Percentiles rank a stretch among this genome's conserved stretches.
phyloP scores from a whole-genome alignment of 2,888 invertebrate genomes.

The Amphipoea lucens region DNA sequence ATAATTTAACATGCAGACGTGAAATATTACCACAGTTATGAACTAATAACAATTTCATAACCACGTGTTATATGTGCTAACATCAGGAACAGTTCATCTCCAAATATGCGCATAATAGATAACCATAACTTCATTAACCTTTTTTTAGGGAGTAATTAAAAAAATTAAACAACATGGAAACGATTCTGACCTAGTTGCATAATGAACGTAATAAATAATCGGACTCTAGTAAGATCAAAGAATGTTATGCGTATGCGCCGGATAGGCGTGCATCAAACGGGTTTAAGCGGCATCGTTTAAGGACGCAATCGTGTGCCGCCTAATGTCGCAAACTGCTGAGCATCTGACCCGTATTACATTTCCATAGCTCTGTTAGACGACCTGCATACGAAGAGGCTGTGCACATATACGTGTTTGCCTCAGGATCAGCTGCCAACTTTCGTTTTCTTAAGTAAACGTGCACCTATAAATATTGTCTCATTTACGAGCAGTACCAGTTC shows the following conservation, averaged over 20 bases:
- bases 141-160: conserved; percentile 56
- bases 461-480: conserved; percentile 29
- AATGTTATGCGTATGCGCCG: conserved; percentile 41
- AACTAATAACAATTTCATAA: conserved; percentile 44
- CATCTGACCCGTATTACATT: conserved; percentile 71
- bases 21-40: conserved; percentile 40
- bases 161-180: conserved; percentile 30
- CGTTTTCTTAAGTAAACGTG: conserved; percentile 54
- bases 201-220: conserved; percentile 45
- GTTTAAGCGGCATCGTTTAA: conserved; percentile 69
- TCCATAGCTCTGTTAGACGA: conserved; percentile 48
- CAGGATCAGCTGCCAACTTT: conserved; percentile 60
- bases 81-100: conserved; percentile 39
- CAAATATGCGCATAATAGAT: conserved; percentile 44
- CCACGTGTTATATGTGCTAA: conserved; percentile 30
- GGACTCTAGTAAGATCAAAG: conserved; percentile 36
- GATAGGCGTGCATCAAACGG: conserved; percentile 63
- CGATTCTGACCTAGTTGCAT: conserved; percentile 52
- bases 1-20: conserved; percentile 51
- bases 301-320: conserved; percentile 68
- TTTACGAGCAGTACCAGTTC: conserved; percentile 14
- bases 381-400: conserved; percentile 47
- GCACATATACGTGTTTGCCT: conserved; percentile 17
- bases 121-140: conserved; percentile 55
- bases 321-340: conserved; percentile 74